Percentiles rank a stretch among this genome's conserved stretches.
These are phyloP conservation scores for Cirrhinus molitorella DNA, from an alignment of 2,797 vertebrate genomes.

Conservation along the genomic window DNA sequence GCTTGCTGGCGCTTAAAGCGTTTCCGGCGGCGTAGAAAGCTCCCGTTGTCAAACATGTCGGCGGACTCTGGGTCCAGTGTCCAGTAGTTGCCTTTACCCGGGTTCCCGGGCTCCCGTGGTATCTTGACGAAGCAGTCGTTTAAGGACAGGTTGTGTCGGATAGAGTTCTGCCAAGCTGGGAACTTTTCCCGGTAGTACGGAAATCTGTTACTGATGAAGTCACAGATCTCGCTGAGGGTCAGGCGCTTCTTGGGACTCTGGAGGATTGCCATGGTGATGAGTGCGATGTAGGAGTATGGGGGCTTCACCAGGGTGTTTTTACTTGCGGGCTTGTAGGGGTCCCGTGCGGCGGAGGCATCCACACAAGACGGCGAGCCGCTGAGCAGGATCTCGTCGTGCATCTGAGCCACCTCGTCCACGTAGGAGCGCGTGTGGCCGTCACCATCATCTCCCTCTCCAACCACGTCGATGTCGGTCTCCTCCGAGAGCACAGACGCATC, in stretches of 20 bases:
- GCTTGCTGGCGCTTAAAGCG: conserved; percentile 93
- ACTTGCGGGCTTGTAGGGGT: conserved; percentile 78
- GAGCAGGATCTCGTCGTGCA: conserved; percentile 82
- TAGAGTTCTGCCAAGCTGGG: conserved; percentile 92
- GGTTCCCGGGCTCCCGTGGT: conserved; percentile 89
- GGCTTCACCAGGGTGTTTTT: conserved; percentile 90
- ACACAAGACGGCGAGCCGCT: conserved; percentile 75
- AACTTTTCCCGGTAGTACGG: conserved; percentile 92
- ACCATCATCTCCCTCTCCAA: conserved; percentile 90
- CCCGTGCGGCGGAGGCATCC: conserved; percentile 76
- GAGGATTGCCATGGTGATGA: conserved; percentile 96
- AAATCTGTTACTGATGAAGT: conserved; percentile 90
- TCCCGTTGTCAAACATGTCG: conserved; percentile 96
- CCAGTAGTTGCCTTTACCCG: conserved; percentile 93
- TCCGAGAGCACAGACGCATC: conserved; percentile 92
- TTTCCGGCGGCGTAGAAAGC: conserved; percentile 89
- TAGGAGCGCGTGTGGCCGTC: conserved; percentile 82
- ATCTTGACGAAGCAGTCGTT: conserved; percentile 92
- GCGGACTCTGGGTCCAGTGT: conserved; percentile 92
- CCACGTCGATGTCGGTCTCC: conserved; percentile 96
- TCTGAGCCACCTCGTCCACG: conserved; percentile 83
- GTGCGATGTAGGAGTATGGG: conserved; percentile 94
- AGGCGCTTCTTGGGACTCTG: conserved; percentile 93
- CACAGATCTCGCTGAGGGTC: conserved; percentile 89
- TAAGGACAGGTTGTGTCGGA: conserved; percentile 88